Base-by-base conservation (phyloP, 1,140 invertebrate genomes). In the Vanessa tameamea region DNA sequence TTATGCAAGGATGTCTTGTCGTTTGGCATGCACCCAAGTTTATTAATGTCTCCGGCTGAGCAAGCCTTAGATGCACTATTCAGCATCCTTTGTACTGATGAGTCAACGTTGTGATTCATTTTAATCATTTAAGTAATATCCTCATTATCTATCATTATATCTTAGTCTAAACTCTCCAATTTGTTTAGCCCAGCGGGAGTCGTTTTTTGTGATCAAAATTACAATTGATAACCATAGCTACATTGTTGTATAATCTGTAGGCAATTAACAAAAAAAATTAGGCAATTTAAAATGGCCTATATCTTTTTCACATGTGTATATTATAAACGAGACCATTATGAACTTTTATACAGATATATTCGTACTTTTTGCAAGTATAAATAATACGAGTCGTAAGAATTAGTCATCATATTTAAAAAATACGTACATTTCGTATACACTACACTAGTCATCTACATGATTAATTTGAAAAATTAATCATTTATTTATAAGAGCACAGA, bases 21-120 rank as follows among this genome's bases (percentile, higher is more conserved):
- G 72, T 75, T 72, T 78, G 79, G 79, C 77, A 66, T 15, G 12
- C 51, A 64, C 23, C 79, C 79, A 81, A 74, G 59, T 71, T 73
- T 79, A 78, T 77, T 75, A 78, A 77, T 72, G 76, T 76, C 69
- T 57, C 69, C 63, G 61, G 65, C 59, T 70, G 70, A 53, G 43
- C 75, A 77, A 77, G 50, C 78, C 76, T 80, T 75, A 75, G 66
- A 72, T 75, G 69, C 66, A 69, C 53, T 72, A 48, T 66, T 16
- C 64, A 76, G 71, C 65, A 72, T 77, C 72, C 69, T 72, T 78
- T 63, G 69, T 67, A 20, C 43, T 48, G 20, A 68, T 61, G 31
- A 7, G 7, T 37, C 57, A 61, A 37, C 5, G 15, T 11, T 14
- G 31, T 14, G 23, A 37, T 61, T 61, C 57, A n/a, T 61, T 61